Evolutionary conservation across 2,888 invertebrate genomes (phyloP), one percentile per base, ranked within the genome.

Genomic region (Leuctra nigra): DNA sequence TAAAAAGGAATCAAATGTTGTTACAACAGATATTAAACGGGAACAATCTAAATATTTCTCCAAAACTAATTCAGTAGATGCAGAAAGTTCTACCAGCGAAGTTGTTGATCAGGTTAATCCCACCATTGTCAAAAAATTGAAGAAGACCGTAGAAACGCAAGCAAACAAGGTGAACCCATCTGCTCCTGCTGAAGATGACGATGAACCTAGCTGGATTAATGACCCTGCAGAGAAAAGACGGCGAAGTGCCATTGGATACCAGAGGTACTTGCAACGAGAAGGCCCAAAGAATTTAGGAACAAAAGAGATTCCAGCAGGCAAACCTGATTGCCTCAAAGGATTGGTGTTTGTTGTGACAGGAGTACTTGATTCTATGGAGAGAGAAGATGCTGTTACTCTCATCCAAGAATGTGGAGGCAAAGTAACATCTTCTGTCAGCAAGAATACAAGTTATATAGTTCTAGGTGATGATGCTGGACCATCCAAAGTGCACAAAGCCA

Each of bases 391-490:
- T 3, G 78, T 79, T 33, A 80, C 79, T 1, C 74, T 91, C 4
- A 82, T 95, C 13, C 82, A 81, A 56, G 82, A 84, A 63, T 87
- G 87, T 70, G 92, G 94, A 1, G 96, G 94, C 1, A 80, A 82
- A 67, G 78, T 88, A 1, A 86, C 88, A 59, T 78, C 76, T 38
- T 74, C 78, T 41, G 77, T 95, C 18, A 90, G 91, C 58, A 84
- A 81, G 66, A 88, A 87, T 75, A 87, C 90, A 6, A 83, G 83
- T 64, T 94, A 91, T 70, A 69, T 96, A 1, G 75, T 96, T 20
- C 81, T 86, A 2, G 96, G 96, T 0, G 86, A 91, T 53, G 90
- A 94, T 53, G 79, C 91, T 1, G 96, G 95, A 0, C 88, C 87
- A 6, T 78, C 87, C 3, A 96, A 96, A 77, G 69, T 91, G 41